Percentiles rank a stretch among this genome's conserved stretches.
phyloP scores from a whole-genome alignment of 2,113 vertebrate genomes.

The Pelobates fuscus region DNA sequence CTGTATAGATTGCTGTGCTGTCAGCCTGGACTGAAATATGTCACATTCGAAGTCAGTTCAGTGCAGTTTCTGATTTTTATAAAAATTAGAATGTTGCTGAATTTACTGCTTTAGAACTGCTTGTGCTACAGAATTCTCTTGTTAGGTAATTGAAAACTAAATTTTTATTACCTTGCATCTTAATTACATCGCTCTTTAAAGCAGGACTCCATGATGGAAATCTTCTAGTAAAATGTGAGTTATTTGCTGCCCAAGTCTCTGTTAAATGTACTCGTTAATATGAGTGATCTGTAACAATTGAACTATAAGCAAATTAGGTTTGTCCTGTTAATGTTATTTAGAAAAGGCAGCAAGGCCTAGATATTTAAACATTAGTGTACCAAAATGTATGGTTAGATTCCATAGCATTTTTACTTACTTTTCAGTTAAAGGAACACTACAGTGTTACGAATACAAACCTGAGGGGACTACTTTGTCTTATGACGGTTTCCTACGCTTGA shows the following conservation, averaged over 20 bases:
- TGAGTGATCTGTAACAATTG: background rate
- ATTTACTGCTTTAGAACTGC: background rate
- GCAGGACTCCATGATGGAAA: constrained; percentile 1
- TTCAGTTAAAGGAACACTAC: too few relatives aligned
- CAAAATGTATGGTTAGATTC: background rate
- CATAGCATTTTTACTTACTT: too few relatives aligned
- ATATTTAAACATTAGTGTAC: too few relatives aligned
- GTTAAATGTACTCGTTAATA: constrained; percentile 35
- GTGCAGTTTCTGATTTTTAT: background rate
- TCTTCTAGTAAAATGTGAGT: constrained; percentile 42
- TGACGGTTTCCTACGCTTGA: too few relatives aligned
- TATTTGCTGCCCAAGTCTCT: constrained; percentile 30
- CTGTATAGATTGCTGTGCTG: too few relatives aligned
- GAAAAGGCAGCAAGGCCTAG: background rate
- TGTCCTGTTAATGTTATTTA: background rate
- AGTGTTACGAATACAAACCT: too few relatives aligned
- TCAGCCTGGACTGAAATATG: too few relatives aligned
- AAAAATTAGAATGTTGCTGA: background rate
- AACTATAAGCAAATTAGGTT: constrained; percentile 9
- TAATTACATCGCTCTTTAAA: constrained; percentile 39
- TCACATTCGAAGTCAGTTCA: too few relatives aligned
- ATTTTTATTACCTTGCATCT: constrained; percentile 34
- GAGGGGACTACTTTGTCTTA: too few relatives aligned
- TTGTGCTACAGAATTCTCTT: constrained; percentile 29
- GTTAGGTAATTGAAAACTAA: constrained; percentile 41